These are phyloP conservation scores for Polypterus senegalus DNA, from an alignment of 2,113 vertebrate species.

Conservation along the genomic window DNA sequence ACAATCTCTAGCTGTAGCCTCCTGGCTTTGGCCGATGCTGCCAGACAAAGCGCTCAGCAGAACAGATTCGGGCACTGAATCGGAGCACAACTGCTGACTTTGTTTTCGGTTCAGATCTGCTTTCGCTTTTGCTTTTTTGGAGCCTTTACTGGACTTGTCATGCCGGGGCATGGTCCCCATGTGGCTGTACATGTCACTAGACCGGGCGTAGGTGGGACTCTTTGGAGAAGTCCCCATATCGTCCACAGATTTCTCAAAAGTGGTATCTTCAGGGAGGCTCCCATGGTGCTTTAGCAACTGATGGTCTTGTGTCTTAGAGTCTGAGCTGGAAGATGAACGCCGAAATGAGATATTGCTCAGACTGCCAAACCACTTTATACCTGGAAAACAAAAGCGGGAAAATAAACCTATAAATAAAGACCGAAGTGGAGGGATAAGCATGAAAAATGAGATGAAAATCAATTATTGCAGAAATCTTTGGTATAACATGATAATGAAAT, in stretches of 20 bases:
- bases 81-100: slow-evolving; percentile 24
- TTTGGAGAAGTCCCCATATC: slow-evolving; percentile 58
- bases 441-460: no score
- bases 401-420: no score
- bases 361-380: slow-evolving; percentile 76
- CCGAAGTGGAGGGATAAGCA: no score
- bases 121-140: slow-evolving; percentile 7
- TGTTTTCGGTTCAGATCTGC: slow-evolving; percentile 27
- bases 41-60: slow-evolving; percentile 8
- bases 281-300: neutral
- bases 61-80: slow-evolving; percentile 12
- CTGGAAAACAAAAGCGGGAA: slow-evolving; percentile 27
- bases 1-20: neutral
- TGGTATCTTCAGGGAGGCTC: slow-evolving; percentile 12
- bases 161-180: slow-evolving; percentile 81
- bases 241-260: slow-evolving; percentile 45
- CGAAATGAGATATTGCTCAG: slow-evolving; percentile 59
- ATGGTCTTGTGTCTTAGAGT: slow-evolving; percentile 17
- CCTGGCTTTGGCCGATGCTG: neutral
- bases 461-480: no score
- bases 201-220: slow-evolving; percentile 62
- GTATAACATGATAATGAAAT: no score
- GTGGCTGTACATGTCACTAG: slow-evolving; percentile 78
- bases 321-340: slow-evolving; percentile 42
- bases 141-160: slow-evolving; percentile 25